Evolutionary conservation across 2,113 vertebrate genomes (phyloP), one percentile per base, ranked within the genome.

Genomic region (Arenaria interpres): DNA sequence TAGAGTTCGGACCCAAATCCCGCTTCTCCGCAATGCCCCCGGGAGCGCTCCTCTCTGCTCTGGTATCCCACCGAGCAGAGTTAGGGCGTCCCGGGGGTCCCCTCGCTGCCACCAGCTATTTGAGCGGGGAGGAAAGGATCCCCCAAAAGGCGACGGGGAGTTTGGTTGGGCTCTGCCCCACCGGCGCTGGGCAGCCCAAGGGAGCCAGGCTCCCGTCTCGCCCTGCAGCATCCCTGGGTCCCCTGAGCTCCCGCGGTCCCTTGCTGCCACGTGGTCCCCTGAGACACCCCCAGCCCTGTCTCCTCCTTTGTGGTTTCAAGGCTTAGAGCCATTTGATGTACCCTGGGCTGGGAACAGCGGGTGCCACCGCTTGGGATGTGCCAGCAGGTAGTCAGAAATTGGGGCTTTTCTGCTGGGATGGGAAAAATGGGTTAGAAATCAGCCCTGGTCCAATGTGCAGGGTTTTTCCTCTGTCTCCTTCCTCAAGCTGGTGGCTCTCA

Each of bases 141-240:
- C 23, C 33, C 23, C 3, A 2, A 63, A 68, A 90, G 12, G 7
- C 0, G 0, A 41, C 1, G 27, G 21, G 60, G 73, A 59, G 15
- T 39, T 69, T 56, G 79, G 3, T 16, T 33, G 30, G 32, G 35
- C 6, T 88, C 32, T 90, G 48, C 11, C n/a, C 63, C 9, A 6
- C 8, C 1, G 3, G 46, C 7, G 0, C 10, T 9, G 2, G 23
- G 71, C 80, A 86, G 75, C 30, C 48, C 84, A 28, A 41, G 57
- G 67, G 50, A 63, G 9, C 17, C 37, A 21, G 63, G 76, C 25
- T 88, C 11, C 0, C 2, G 1, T 32, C 50, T 62, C 6, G 0
- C 17, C 51, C 69, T 4, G 2, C 3, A 3, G 64, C 11, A 1
- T 3, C 14, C 41, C 4, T 1, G n/a, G 8, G 7, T 45, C 19